phyloP scores from a whole-genome alignment of 2,113 vertebrate genomes.

The Chaenocephalus aceratus region DNA sequence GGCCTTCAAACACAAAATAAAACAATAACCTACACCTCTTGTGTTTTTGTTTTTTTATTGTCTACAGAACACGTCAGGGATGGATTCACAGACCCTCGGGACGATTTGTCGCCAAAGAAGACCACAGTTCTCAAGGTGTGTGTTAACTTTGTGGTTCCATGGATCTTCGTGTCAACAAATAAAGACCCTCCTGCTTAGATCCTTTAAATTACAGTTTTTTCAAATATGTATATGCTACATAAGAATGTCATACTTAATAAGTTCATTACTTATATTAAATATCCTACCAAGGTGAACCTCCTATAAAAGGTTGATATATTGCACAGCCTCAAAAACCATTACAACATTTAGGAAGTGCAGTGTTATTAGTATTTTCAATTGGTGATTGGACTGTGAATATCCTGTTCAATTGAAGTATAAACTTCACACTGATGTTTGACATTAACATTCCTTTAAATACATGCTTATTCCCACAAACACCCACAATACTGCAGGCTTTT shows the following conservation, averaged over 20 bases:
- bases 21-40: conserved; percentile 37
- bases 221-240: neutral
- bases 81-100: conserved; percentile 95
- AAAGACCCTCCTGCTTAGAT: neutral
- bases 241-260: neutral
- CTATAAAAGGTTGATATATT: neutral
- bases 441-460: neutral
- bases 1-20: conserved; percentile 31
- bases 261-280: neutral
- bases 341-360: neutral
- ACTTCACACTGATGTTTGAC: neutral
- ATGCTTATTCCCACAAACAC: neutral
- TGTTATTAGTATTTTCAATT: neutral
- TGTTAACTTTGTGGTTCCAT: neutral
- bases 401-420: neutral
- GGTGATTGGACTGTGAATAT: neutral
- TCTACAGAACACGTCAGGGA: conserved; percentile 92
- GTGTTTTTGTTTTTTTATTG: conserved; percentile 57
- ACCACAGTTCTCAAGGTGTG: conserved; percentile 95
- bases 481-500: neutral
- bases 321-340: neutral
- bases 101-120: conserved; percentile 98
- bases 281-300: neutral
- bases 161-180: neutral
- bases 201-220: neutral